phyloP scores from a whole-genome alignment of 2,797 vertebrate genomes.

The Oreochromis mossambicus region DNA sequence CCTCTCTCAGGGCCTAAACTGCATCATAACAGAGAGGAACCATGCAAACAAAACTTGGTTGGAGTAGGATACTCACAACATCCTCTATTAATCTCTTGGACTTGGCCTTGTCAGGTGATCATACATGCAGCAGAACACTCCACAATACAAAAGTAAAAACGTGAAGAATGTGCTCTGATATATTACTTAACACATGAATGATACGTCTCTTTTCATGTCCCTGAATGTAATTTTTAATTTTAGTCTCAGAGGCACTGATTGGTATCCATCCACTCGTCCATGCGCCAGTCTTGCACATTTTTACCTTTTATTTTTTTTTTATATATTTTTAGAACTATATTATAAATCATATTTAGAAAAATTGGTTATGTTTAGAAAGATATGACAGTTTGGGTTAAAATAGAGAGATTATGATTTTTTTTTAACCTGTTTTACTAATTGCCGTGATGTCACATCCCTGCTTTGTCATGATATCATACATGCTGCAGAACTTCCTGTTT shows the following conservation, averaged over 20 bases:
- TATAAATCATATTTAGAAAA: not conserved
- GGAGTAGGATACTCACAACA: rapidly evolving
- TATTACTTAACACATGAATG: not conserved
- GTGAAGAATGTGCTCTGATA: not conserved
- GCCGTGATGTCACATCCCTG: rapidly evolving
- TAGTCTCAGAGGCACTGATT: not conserved
- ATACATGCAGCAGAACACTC: not conserved
- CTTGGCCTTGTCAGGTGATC: not conserved
- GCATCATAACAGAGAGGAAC: not conserved
- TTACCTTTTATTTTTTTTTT: not conserved
- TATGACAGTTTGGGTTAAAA: not conserved
- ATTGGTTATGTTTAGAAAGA: rapidly evolving
- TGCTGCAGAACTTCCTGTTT: not conserved
- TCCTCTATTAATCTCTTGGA: not conserved
- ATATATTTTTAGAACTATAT: not conserved
- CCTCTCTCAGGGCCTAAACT: not conserved
- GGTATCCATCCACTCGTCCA: not conserved
- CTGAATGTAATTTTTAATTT: not conserved
- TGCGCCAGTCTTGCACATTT: not conserved
- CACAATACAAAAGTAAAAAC: not conserved
- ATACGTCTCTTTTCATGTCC: not conserved
- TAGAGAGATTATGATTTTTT: not conserved
- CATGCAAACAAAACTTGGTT: not conserved
- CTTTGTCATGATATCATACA: not conserved
- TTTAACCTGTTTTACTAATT: not conserved